Conservation (phyloP, 2,888 invertebrate species). For the Tubulanus polymorphus region DNA sequence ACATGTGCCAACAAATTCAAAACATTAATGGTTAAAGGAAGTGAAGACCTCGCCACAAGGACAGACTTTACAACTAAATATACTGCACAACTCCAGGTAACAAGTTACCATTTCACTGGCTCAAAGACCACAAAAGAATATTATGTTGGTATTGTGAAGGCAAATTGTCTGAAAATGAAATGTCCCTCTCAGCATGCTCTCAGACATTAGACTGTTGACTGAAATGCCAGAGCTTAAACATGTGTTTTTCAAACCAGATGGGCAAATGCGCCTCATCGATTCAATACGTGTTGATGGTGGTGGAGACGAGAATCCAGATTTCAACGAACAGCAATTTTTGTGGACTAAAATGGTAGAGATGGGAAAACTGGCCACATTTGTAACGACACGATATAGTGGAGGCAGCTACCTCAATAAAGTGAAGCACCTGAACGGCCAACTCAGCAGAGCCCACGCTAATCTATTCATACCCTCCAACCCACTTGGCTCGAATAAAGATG, state of each 20-base stretch:
- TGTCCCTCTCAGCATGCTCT: neutral
- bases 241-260: neutral
- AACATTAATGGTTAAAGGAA: neutral
- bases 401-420: neutral
- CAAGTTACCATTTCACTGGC: neutral
- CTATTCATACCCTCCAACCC: neutral
- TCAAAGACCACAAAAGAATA: neutral
- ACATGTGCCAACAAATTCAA: neutral
- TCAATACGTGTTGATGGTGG: neutral
- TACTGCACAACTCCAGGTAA: neutral
- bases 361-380: neutral
- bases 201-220: neutral
- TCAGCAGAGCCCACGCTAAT: neutral
- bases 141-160: constrained; percentile 1
- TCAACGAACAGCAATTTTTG: neutral
- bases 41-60: neutral
- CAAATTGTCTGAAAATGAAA: neutral
- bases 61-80: neutral
- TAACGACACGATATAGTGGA: neutral
- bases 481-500: neutral
- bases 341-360: neutral
- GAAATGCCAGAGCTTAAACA: neutral
- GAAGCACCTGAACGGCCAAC: neutral
- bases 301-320: neutral
- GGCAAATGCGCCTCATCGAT: neutral